phyloP scores from a whole-genome alignment of 2,113 vertebrate species.

The Dicrurus megarhynchus region DNA sequence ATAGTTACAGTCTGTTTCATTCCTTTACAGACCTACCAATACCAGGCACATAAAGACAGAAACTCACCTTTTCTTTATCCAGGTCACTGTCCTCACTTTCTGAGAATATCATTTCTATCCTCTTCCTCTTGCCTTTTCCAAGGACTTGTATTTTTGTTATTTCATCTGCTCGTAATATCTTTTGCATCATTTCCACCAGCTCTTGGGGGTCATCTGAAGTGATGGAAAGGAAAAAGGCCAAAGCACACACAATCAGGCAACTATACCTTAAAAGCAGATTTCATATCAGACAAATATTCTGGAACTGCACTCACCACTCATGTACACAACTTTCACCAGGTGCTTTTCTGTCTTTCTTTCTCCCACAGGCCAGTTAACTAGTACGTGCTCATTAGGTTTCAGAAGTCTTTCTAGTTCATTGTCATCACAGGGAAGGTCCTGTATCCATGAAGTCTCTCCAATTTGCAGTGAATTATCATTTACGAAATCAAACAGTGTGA shows the following conservation, averaged over 20 bases:
- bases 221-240: not conserved
- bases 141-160: slow-evolving; percentile 64
- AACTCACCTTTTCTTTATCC: slow-evolving; percentile 64
- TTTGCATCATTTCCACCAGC: slow-evolving; percentile 71
- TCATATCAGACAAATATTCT: not conserved
- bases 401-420: slow-evolving; percentile 28
- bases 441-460: slow-evolving; percentile 53
- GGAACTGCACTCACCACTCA: slow-evolving; percentile 19
- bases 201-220: slow-evolving; percentile 58
- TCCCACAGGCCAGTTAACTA: slow-evolving; percentile 38
- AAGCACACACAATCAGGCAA: slow-evolving; percentile 10
- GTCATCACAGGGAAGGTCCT: not conserved
- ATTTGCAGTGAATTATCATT: slow-evolving; percentile 56
- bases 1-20: not conserved
- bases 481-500: slow-evolving; percentile 56
- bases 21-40: not conserved
- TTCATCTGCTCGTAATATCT: slow-evolving; percentile 65
- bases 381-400: slow-evolving; percentile 4
- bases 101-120: slow-evolving; percentile 69
- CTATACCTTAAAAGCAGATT: not conserved
- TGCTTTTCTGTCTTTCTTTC: slow-evolving; percentile 39
- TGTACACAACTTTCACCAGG: slow-evolving; percentile 35
- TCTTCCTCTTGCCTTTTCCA: slow-evolving; percentile 75
- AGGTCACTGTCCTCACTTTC: slow-evolving; percentile 67
- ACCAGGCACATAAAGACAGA: not conserved